Evolutionary conservation across 2,888 invertebrate species (phyloP), one percentile per base, ranked within the genome.

Genomic region (Limenitis camilla): DNA sequence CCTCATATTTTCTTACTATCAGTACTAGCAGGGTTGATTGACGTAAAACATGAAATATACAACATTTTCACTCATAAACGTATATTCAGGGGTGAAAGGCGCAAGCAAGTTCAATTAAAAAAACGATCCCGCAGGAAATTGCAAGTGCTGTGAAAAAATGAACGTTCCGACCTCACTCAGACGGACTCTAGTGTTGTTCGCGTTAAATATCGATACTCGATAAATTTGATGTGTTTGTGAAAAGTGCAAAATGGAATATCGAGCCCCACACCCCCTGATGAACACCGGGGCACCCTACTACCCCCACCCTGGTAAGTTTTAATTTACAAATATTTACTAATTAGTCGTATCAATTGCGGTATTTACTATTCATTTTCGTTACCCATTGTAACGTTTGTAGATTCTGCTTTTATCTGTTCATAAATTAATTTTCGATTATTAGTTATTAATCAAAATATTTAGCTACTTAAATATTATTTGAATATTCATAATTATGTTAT

Each of bases 211-310:
- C 56, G 51, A 51, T 36, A 48, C 9, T 39, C 41, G 42, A 35
- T 40, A n/a, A 35, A 32, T 49, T 52, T 68, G 68, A 58, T 65
- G 71, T 64, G 62, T 60, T 55, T 54, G 61, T 65, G 67, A 60
- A 65, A 65, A 67, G 72, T 72, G 70, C 64, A 62, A 64, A 61
- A 87, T 88, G 88, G 88, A 88, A 66, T 87, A 86, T 67, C 78
- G 88, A 40, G 81, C 81, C 55, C 85, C 86, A 33, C 76, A 78
- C 64, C 84, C 87, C 55, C 67, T 74, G 68, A 71, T 76, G 72
- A 78, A 71, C 76, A 75, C 71, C 71, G 82, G 80, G 60, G 61
- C 79, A 63, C 78, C 82, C 53, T 85, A 78, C 82, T 83, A 76
- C 66, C 76, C 78, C 6, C 81, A 77, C 52, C 71, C 85, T 82